phyloP scores from a whole-genome alignment of 2,888 invertebrate species.

The Yponomeuta evonymella region DNA sequence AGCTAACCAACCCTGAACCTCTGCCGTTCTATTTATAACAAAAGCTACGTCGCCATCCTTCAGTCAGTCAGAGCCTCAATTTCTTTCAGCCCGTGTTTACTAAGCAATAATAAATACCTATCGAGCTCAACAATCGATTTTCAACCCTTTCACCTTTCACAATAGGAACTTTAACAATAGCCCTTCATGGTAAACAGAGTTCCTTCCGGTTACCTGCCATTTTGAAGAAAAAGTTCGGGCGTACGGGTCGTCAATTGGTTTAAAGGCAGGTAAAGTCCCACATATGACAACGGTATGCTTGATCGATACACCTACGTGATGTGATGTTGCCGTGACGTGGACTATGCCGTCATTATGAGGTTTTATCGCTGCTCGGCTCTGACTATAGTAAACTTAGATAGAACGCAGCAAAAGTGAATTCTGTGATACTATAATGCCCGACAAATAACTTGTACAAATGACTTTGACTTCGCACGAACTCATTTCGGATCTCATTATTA shows the following conservation, averaged over 20 bases:
- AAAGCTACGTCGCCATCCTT: background rate
- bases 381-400: too few relatives aligned
- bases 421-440: too few relatives aligned
- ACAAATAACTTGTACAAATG: too few relatives aligned
- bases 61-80: background rate
- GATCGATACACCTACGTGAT: background rate
- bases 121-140: background rate
- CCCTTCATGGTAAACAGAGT: background rate
- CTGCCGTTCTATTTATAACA: background rate
- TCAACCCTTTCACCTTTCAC: background rate
- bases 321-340: too few relatives aligned
- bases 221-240: background rate
- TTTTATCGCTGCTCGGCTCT: too few relatives aligned
- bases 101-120: background rate
- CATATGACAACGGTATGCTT: background rate
- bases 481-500: too few relatives aligned
- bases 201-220: background rate
- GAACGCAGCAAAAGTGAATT: too few relatives aligned
- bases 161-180: background rate
- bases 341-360: too few relatives aligned
- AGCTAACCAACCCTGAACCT: too few relatives aligned
- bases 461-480: too few relatives aligned
- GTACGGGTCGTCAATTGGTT: background rate
- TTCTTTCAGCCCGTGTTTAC: conserved; percentile 1
- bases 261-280: background rate